Evolutionary conservation across 2,113 vertebrate species (phyloP), one percentile per base, ranked within the genome.

Genomic region (Prochilodus magdalenae): DNA sequence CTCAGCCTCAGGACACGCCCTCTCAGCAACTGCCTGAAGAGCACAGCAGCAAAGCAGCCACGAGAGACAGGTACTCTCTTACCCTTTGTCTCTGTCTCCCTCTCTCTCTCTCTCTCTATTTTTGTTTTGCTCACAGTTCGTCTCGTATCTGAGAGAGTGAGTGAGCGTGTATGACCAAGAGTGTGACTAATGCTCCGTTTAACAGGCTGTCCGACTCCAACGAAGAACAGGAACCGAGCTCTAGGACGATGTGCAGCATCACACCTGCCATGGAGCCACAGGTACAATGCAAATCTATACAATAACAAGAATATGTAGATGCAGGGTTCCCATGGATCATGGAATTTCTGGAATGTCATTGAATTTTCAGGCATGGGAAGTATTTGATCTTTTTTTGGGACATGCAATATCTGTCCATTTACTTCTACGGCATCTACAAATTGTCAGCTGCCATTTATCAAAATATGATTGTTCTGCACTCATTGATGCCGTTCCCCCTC

Each of bases 41-140:
- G 15, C 20, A 36, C 49, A 66, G 59, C 4, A 6, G 47, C 22
- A 22, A 33, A 65, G 57, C 36, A 71, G 16, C 12, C 13, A 65
- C 26, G 29, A 44, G 24, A 27, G 29, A 73, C 44, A 83, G 67
- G 80, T 82, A 13, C 20, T 75, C 5, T 72, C 63, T 66, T 66
- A 29, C 29, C 22, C 14, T 66, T 11, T 12, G 14, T 24, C 59
- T 30, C 16, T 29, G 13, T n/a, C n/a, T n/a, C n/a, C n/a, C n/a
- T n/a, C n/a, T n/a, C n/a, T n/a, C n/a, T n/a, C n/a, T 47, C 40
- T 24, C 1, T 36, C 15, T 16, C 69, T 74, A 0, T n/a, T 26
- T 27, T 6, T 14, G 18, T 63, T 15, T 74, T 5, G 24, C 24
- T 4, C 44, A 20, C 18, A 27, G 7, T 49, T 47, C 6, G 14